These are phyloP conservation scores for Eupsittula cactorum DNA, from an alignment of 2,113 vertebrate species.

Conservation along the genomic window DNA sequence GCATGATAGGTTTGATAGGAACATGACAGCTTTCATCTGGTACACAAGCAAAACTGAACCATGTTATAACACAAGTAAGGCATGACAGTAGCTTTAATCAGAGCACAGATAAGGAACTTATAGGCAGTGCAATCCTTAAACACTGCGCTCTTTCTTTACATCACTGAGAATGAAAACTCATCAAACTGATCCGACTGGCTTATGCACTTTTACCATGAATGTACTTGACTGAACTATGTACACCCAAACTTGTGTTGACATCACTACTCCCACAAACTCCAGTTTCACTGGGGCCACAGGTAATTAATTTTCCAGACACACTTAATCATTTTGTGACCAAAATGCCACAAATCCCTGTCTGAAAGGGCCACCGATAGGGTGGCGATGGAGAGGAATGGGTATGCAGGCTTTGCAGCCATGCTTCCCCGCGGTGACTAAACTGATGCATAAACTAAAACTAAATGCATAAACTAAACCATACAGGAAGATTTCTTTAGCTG, in stretches of 20 bases:
- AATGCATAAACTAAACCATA: neutral
- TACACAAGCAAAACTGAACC: neutral
- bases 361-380: accelerated
- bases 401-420: too few species aligned
- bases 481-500: neutral
- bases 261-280: constrained; percentile 48
- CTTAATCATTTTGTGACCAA: neutral
- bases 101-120: neutral
- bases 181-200: constrained; percentile 55
- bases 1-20: neutral
- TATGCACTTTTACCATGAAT: neutral
- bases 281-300: neutral
- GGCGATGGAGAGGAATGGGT: neutral
- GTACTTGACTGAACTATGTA: constrained; percentile 1
- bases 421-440: neutral
- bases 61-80: neutral
- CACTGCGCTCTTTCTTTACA: neutral
- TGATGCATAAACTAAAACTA: neutral
- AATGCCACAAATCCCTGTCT: neutral
- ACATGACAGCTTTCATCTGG: neutral
- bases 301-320: neutral
- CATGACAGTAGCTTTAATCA: neutral
- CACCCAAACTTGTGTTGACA: constrained; percentile 36
- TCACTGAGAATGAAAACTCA: neutral
- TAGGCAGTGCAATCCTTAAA: neutral